These are phyloP conservation scores for Unio delphinus DNA, from an alignment of 2,888 invertebrate genomes.

Conservation along the genomic window DNA sequence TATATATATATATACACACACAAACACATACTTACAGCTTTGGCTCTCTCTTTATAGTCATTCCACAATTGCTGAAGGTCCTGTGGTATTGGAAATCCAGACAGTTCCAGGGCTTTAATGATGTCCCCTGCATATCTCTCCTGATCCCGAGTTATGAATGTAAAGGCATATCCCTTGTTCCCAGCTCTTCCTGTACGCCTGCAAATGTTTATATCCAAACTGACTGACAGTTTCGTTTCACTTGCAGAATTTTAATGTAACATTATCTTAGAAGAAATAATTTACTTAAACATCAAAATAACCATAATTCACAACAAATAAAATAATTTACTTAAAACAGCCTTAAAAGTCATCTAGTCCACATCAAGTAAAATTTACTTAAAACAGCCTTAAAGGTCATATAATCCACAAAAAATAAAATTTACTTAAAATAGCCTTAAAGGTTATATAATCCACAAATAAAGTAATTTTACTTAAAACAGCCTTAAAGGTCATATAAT, in stretches of 20 bases:
- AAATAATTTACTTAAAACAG: too few species aligned
- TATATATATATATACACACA: neutral
- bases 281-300: neutral
- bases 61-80: slow-evolving; percentile 80
- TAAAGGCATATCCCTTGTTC: slow-evolving; percentile 97
- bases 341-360: too few species aligned
- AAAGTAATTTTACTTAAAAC: too few species aligned
- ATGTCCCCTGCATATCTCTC: slow-evolving; percentile 94
- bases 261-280: neutral
- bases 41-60: slow-evolving; percentile 89
- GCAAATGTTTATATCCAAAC: slow-evolving; percentile 16
- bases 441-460: too few species aligned
- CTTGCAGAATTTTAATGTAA: neutral
- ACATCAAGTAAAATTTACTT: too few species aligned
- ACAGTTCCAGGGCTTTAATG: slow-evolving; percentile 90
- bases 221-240: neutral
- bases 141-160: slow-evolving; percentile 96
- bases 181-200: slow-evolving; percentile 80
- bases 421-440: too few species aligned
- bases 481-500: too few species aligned
- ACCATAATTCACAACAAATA: neutral
- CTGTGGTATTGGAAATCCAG: slow-evolving; percentile 83
- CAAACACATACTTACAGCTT: slow-evolving; percentile 80
- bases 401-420: too few species aligned
- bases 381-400: too few species aligned